Evolutionary conservation across 1,140 invertebrate species (phyloP), one percentile per base, ranked within the genome.

Genomic region (Euura lappo): DNA sequence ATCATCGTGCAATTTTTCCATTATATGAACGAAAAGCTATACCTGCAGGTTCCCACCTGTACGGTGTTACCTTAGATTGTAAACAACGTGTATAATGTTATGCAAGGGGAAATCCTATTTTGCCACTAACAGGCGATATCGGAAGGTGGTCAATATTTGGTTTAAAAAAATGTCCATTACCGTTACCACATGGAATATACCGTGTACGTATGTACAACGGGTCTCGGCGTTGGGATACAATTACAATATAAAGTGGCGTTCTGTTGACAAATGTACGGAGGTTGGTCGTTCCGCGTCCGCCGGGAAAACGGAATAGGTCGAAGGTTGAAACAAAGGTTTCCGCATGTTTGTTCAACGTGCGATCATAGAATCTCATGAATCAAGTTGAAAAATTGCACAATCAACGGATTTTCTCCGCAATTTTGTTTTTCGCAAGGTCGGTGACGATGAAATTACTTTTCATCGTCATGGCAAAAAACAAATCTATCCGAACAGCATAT

Each of bases 121-220:
- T 44, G 66, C 66, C 28, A 28, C 66, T 68, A 28, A 42, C 28
- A 44, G 28, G 28, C 66, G 28, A 42, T 68, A 68, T 10, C 66
- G 44, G 0, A 42, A 11, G 44, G 66, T 44, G 66, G 13, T 68
- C 11, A 68, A 68, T 68, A 44, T 68, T 68, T 44, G 66, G 42
- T 11, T 68, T 68, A 3, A 68, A 68, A 68, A 68, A 68, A 68
- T 68, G 66, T 42, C 66, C 66, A 68, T 68, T 68, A 68, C 66
- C 28, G 11, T 44, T 45, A n/a, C n/a, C 70, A 11, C 43, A 28
- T 28, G 28, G 28, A 28, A 28, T 28, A 28, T 28, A 28, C 28
- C 28, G 28, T 28, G 28, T 28, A 28, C 28, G 28, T 28, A 28
- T 28, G 28, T 28, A 28, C 28, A 28, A 4, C 13, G 64, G 44